Conservation (phyloP, 2,888 invertebrate genomes). For the Eulithis prunata region DNA sequence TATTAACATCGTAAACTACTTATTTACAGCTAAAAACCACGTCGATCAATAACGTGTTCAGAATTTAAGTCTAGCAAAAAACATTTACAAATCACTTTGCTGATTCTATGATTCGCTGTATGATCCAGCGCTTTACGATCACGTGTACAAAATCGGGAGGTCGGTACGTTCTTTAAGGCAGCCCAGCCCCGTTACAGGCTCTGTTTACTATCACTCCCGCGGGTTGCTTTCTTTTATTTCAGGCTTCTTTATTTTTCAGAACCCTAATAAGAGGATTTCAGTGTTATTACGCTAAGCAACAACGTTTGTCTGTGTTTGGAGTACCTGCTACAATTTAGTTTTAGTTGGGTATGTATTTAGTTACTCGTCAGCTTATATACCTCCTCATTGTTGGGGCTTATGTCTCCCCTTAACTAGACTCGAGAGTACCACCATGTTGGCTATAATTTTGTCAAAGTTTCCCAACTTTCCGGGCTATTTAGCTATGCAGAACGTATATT, state of each 20-base stretch:
- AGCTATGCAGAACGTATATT: constrained; percentile 19
- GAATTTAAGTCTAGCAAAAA: background rate
- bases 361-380: constrained; percentile 26
- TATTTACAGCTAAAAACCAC: background rate
- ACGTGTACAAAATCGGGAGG: constrained; percentile 37
- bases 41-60: background rate
- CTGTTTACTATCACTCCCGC: constrained; percentile 68
- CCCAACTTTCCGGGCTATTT: constrained; percentile 22
- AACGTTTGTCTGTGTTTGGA: constrained; percentile 27
- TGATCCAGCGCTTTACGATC: background rate
- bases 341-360: constrained; percentile 19
- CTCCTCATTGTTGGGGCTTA: constrained; percentile 26
- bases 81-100: background rate
- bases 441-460: constrained; percentile 31
- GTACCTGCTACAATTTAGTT: constrained; percentile 23
- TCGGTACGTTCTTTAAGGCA: constrained; percentile 20
- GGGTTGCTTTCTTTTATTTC: constrained; percentile 61
- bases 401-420: constrained; percentile 25
- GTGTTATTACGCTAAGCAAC: constrained; percentile 33
- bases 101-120: background rate
- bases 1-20: background rate
- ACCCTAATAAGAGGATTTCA: constrained; percentile 55
- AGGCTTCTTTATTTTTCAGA: constrained; percentile 57
- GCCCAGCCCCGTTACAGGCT: constrained; percentile 56
- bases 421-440: constrained; percentile 26